These are phyloP conservation scores for Xenopus laevis DNA, from an alignment of 2,113 vertebrate genomes.

Conservation along the genomic window DNA sequence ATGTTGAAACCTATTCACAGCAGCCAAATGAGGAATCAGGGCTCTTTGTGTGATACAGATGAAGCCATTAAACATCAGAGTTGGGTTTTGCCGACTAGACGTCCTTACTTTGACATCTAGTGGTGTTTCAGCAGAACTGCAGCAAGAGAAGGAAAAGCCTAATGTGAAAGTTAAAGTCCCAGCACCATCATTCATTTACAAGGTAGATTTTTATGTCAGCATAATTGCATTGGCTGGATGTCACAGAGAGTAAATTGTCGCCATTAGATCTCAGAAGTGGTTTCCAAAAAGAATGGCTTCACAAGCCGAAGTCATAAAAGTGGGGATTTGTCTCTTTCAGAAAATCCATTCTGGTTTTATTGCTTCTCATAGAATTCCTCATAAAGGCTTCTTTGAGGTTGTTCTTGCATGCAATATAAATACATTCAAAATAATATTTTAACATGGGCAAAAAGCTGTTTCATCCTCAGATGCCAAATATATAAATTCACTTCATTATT, in stretches of 20 bases:
- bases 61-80: not conserved
- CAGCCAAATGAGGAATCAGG: not conserved
- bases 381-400: conserved; percentile 32
- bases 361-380: conserved; percentile 13
- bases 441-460: conserved; percentile 7
- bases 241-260: conserved; percentile 11
- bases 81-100: not conserved
- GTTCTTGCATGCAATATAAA: conserved; percentile 28
- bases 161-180: not conserved
- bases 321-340: conserved; percentile 27
- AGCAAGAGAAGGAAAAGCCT: not conserved
- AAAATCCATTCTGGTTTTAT: conserved; percentile 33
- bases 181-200: conserved; percentile 15
- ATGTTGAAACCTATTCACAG: not conserved
- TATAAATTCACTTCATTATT: not conserved
- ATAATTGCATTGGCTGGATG: conserved; percentile 32
- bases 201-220: conserved; percentile 26
- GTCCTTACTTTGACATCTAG: conserved; percentile 34
- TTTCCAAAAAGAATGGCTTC: conserved; percentile 41
- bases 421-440: conserved; percentile 33
- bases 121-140: conserved; percentile 6
- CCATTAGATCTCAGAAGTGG: conserved; percentile 33
- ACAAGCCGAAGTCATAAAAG: conserved; percentile 30
- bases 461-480: not conserved
- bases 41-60: not conserved